A percentile compares a stretch with the other conserved stretches of the same genome.
Conservation (phyloP, 2,888 invertebrate species). For the Drosophila flavopinicola region DNA sequence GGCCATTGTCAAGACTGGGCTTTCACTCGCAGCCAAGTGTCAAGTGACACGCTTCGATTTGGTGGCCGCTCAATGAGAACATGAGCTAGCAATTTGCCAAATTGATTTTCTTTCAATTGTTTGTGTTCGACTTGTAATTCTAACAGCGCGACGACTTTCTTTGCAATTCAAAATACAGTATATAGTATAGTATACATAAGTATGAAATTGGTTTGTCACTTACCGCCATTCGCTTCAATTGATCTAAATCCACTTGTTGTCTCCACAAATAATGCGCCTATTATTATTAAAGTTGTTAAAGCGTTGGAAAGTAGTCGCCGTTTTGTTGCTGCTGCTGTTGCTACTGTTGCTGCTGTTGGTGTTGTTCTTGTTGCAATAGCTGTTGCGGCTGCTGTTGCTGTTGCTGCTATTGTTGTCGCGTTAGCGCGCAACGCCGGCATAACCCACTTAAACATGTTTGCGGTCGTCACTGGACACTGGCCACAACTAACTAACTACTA, state of each 20-base stretch:
- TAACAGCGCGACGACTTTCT: conserved; percentile 45
- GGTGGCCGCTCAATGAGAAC: conserved; percentile 62
- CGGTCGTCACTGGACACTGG: conserved; percentile 41
- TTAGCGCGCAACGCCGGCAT: conserved; percentile 59
- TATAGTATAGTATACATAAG: background rate
- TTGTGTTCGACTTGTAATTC: conserved; percentile 46
- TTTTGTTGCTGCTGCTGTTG: conserved; percentile 34
- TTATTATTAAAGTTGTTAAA: conserved; percentile 76
- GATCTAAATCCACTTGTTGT: conserved; percentile 82
- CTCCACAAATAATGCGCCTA: conserved; percentile 75
- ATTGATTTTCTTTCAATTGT: conserved; percentile 73
- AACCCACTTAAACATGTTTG: conserved; percentile 80
- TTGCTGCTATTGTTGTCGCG: conserved; percentile 38
- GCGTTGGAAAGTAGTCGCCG: conserved; percentile 74
- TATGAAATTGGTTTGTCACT: conserved; percentile 60
- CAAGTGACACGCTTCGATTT: conserved; percentile 71
- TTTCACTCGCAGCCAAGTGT: conserved; percentile 63
- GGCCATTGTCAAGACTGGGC: conserved; percentile 58
- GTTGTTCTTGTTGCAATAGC: conserved; percentile 19
- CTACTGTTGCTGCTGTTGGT: conserved; percentile 24
- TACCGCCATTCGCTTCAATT: conserved; percentile 76
- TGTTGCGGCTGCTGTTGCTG: conserved; percentile 17
- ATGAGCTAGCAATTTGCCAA: conserved; percentile 77
- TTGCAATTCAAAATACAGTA: conserved; percentile 37
- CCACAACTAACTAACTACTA: conserved; percentile 23